phyloP scores from a whole-genome alignment of 2,113 vertebrate genomes.

The Crotalus helleri region DNA sequence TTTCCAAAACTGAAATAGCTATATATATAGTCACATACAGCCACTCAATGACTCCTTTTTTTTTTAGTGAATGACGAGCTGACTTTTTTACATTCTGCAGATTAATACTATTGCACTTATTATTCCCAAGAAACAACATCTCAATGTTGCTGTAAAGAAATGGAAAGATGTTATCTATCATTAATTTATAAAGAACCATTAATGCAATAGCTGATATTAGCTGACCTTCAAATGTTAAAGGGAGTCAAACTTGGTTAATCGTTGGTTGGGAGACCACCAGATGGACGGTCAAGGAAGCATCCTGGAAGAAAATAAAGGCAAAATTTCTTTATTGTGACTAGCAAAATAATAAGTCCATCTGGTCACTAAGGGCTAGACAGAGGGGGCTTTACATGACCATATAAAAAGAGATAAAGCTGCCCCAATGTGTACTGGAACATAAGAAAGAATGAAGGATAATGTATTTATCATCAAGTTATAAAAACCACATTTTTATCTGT shows the following conservation, averaged over 20 bases:
- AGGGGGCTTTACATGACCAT: neutral
- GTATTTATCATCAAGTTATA: neutral
- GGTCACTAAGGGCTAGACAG: neutral
- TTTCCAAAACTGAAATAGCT: neutral
- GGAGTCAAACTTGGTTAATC: neutral
- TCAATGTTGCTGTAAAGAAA: neutral
- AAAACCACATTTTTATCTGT: neutral
- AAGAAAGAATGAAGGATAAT: neutral
- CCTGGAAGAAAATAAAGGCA: neutral
- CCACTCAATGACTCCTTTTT: neutral
- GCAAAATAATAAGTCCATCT: neutral
- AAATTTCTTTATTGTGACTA: neutral
- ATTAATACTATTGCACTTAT: neutral
- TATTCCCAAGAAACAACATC: neutral
- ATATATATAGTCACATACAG: neutral
- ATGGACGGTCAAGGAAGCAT: neutral
- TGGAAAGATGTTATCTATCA: neutral
- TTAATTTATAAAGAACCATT: neutral
- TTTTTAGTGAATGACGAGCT: neutral
- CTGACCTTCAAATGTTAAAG: neutral
- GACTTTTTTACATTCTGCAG: neutral
- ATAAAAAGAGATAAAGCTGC: neutral
- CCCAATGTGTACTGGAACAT: neutral
- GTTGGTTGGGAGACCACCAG: neutral
- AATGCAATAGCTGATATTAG: neutral